Conservation (phyloP, 1,140 invertebrate genomes). For the Drosophila bifasciata region DNA sequence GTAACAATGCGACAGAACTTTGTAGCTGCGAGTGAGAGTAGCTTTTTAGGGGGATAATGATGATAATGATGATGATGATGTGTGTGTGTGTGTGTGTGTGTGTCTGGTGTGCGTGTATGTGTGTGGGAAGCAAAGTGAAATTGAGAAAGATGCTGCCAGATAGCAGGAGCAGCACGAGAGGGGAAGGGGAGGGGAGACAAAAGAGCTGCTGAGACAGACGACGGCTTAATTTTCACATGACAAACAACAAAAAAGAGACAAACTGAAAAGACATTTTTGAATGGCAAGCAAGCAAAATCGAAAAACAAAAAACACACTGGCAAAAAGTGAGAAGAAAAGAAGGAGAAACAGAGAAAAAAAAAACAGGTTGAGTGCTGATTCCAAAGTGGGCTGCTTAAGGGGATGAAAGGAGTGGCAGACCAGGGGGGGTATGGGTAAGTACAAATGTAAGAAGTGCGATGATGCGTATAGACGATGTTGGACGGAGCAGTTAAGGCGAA, state of each 20-base stretch:
- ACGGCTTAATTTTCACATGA: conserved; percentile 77
- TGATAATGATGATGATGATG: conserved; percentile 46
- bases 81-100: no score
- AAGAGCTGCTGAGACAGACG: conserved; percentile 34
- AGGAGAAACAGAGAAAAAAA: conserved; percentile 7
- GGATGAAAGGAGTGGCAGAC: not conserved
- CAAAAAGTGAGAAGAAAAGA: conserved; percentile 4
- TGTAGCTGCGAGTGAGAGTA: conserved; percentile 43
- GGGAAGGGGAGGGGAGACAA: not conserved
- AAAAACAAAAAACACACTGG: conserved; percentile 25
- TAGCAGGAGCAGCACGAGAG: not conserved
- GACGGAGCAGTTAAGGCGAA: conserved; percentile 49
- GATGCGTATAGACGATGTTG: conserved; percentile 48
- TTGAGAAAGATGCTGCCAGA: conserved; percentile 3
- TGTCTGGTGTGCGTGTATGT: no score
- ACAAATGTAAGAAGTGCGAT: conserved; percentile 32
- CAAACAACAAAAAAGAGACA: conserved; percentile 64
- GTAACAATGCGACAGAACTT: conserved; percentile 50
- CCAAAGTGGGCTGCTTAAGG: conserved; percentile 22
- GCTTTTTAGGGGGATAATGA: conserved; percentile 58
- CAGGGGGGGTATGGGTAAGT: conserved; percentile 28
- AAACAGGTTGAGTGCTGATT: conserved; percentile 35
- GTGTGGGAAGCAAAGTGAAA: conserved; percentile 22
- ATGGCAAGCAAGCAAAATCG: conserved; percentile 33
- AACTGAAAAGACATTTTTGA: conserved; percentile 64